Evolutionary conservation across 1,140 invertebrate species (phyloP).

Genomic region (Ostrea denselamellosa): DNA sequence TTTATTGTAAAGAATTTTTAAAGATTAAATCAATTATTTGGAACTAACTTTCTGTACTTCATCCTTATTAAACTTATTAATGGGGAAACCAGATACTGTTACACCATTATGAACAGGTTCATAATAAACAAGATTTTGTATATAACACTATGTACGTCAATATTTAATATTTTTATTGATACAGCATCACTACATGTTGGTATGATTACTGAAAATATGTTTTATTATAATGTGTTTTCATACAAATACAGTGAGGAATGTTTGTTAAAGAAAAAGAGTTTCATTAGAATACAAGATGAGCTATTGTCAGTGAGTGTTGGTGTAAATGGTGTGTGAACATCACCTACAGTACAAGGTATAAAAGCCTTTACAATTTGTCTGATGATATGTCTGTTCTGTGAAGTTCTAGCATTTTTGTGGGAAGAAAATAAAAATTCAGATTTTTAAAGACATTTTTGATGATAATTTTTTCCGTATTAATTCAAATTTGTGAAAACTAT

Average conservation of each 20-base stretch:
- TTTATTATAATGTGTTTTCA: neutral
- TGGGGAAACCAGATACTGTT: constrained; percentile 19
- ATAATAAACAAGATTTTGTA: neutral
- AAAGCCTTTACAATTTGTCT: neutral
- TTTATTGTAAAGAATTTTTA: constrained; percentile 27
- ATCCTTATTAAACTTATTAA: neutral
- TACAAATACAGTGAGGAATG: neutral
- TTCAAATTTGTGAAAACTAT: neutral
- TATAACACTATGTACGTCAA: neutral
- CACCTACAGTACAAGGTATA: neutral
- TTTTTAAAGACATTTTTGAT: neutral
- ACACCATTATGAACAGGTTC: neutral
- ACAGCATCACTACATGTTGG: neutral
- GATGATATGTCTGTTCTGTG: neutral
- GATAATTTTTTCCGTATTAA: neutral
- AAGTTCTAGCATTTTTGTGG: neutral
- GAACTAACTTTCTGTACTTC: neutral
- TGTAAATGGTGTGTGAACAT: neutral
- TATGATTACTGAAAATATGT: neutral
- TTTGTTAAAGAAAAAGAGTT: neutral
- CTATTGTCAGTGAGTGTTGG: neutral
- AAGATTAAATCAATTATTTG: constrained; percentile 3
- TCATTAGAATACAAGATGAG: neutral
- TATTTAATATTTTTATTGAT: constrained; percentile 16
- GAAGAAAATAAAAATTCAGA: neutral